These are phyloP conservation scores for Pterocles burchelli DNA, from an alignment of 2,113 vertebrate genomes.

Conservation along the genomic window DNA sequence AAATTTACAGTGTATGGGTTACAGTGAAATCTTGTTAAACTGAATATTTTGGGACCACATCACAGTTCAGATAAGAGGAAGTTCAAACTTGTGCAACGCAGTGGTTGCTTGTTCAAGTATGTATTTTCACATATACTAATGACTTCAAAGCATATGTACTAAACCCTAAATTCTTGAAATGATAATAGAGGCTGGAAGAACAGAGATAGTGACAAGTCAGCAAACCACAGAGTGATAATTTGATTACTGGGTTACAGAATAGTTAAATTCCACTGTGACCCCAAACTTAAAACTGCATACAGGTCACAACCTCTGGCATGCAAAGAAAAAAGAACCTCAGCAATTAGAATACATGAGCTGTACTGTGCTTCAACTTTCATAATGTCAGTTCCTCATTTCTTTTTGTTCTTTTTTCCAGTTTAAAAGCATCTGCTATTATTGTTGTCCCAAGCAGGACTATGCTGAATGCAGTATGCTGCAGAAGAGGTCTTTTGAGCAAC, in stretches of 20 bases:
- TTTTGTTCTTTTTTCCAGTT: background rate
- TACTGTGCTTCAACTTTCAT: background rate
- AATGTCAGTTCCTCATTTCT: background rate
- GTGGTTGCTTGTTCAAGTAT: background rate
- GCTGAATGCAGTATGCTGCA: background rate
- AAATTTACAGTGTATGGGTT: background rate
- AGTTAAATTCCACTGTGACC: background rate
- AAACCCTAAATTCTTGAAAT: background rate
- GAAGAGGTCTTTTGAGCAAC: background rate
- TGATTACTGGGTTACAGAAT: background rate
- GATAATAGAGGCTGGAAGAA: background rate
- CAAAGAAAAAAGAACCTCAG: background rate
- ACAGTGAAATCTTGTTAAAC: background rate
- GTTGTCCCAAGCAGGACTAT: background rate
- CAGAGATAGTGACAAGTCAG: background rate
- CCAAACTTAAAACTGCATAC: background rate
- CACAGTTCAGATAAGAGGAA: slow-evolving; percentile 1
- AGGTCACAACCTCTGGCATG: background rate
- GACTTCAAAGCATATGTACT: background rate
- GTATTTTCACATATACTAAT: background rate
- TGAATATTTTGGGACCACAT: background rate
- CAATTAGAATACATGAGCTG: background rate
- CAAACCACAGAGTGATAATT: slow-evolving; percentile 20
- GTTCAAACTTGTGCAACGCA: background rate
- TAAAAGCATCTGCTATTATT: background rate